Evolutionary conservation across 2,113 vertebrate genomes (phyloP).

Genomic region (Sorex araneus): DNA sequence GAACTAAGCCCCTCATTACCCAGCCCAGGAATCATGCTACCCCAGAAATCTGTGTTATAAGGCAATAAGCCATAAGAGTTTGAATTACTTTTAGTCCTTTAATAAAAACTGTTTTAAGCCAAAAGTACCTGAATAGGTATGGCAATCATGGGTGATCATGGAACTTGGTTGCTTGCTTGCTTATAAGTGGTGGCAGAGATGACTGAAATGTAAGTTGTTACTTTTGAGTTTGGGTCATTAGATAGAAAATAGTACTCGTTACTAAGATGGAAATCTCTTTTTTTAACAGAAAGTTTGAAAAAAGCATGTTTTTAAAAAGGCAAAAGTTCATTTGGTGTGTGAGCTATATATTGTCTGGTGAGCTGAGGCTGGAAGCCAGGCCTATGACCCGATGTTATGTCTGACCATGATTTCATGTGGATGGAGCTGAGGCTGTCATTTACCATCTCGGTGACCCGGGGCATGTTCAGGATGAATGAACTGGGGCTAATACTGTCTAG

Average conservation of each 20-base stretch:
- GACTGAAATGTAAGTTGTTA: neutral
- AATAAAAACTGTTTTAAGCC: neutral
- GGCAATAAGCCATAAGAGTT: neutral
- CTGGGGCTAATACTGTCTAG: neutral
- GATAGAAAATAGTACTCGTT: neutral
- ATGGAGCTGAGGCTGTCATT: neutral
- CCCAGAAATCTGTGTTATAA: neutral
- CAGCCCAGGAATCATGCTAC: neutral
- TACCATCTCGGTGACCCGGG: neutral
- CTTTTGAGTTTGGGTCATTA: neutral
- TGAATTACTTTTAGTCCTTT: neutral
- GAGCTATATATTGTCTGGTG: neutral
- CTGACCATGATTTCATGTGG: too few relatives aligned
- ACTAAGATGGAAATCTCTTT: slow-evolving; percentile 1
- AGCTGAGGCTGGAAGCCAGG: neutral
- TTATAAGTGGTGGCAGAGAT: neutral
- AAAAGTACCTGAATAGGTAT: slow-evolving; percentile 13
- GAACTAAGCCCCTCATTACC: neutral
- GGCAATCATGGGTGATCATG: neutral
- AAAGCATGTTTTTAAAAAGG: neutral
- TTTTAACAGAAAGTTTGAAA: neutral
- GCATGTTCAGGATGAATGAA: neutral
- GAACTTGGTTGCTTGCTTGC: neutral
- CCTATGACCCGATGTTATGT: neutral
- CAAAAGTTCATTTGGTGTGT: neutral